phyloP scores from a whole-genome alignment of 1,140 invertebrate species.

The Scaptomyza montana region DNA sequence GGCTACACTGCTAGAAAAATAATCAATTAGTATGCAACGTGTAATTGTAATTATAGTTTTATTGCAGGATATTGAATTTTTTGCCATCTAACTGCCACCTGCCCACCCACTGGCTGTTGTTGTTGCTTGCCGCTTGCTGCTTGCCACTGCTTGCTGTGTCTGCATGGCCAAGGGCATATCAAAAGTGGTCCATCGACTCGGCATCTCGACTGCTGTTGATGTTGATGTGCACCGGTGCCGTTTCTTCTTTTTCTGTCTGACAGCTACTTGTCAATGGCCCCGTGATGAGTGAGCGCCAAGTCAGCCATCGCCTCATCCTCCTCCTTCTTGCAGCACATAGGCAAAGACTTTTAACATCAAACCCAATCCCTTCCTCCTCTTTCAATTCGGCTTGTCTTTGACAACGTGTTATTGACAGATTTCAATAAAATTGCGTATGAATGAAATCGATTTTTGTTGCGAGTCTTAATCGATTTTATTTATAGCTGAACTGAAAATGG shows the following conservation, averaged over 20 bases:
- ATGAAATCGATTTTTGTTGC: constrained; percentile 71
- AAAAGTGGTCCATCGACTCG: constrained; percentile 60
- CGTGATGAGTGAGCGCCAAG: constrained; percentile 62
- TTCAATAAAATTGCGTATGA: constrained; percentile 55
- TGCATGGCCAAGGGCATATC: constrained; percentile 44
- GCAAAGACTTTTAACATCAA: neutral
- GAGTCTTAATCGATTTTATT: neutral
- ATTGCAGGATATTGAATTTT: constrained; percentile 36
- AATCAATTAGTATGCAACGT: neutral
- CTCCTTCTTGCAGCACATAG: constrained; percentile 14
- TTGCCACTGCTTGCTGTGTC: too few species aligned
- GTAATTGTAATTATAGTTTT: constrained; percentile 73
- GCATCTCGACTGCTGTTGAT: too few species aligned
- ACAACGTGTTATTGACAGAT: constrained; percentile 74
- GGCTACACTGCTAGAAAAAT: constrained; percentile 56
- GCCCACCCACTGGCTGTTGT: neutral
- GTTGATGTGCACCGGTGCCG: neutral
- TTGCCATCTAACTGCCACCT: constrained; percentile 15
- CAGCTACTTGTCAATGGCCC: constrained; percentile 78
- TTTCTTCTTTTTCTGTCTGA: constrained; percentile 55
- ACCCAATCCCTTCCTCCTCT: too few species aligned
- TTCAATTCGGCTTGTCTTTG: neutral
- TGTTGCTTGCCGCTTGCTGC: neutral
- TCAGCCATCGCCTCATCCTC: neutral
- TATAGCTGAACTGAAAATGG: neutral